Conservation (phyloP, 2,797 vertebrate genomes). For the Petrocephalus sullivani region DNA sequence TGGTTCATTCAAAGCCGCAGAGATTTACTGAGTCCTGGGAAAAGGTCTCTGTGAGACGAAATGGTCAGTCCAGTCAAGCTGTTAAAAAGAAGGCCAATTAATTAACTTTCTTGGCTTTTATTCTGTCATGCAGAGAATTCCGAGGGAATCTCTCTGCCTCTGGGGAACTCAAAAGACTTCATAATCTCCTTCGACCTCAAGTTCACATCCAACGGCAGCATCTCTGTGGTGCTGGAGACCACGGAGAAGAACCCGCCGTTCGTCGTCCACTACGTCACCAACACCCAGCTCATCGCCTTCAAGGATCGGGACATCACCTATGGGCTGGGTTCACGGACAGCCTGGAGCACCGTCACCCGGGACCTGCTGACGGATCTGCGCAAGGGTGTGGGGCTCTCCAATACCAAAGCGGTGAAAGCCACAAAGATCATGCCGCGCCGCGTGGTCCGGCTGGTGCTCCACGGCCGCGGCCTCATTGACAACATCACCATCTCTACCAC, state of each 20-base stretch:
- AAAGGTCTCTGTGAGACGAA: background rate
- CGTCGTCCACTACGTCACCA: constrained; percentile 84
- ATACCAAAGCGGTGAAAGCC: constrained; percentile 92
- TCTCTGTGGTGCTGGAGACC: constrained; percentile 86
- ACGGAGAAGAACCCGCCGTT: constrained; percentile 85
- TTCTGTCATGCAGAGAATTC: constrained; percentile 66
- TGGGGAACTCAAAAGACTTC: constrained; percentile 88
- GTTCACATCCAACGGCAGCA: constrained; percentile 80
- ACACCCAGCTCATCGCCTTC: constrained; percentile 77
- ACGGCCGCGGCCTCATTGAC: constrained; percentile 80
- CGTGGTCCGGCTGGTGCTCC: constrained; percentile 73
- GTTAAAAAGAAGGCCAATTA: constrained; percentile 8
- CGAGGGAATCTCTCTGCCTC: constrained; percentile 79
- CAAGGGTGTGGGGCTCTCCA: constrained; percentile 92
- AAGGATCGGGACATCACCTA: constrained; percentile 83
- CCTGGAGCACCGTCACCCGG: constrained; percentile 86
- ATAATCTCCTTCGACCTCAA: constrained; percentile 90
- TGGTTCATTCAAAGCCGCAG: constrained; percentile 21
- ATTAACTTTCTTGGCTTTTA: background rate
- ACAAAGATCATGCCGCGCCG: constrained; percentile 90
- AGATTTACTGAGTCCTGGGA: constrained; percentile 22
- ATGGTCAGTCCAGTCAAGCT: background rate
- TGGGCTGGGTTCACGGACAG: constrained; percentile 74
- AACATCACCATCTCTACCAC: constrained; percentile 90
- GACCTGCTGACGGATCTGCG: constrained; percentile 92